Evolutionary conservation across 2,797 vertebrate genomes (phyloP).

Genomic region (Anabacerthia variegaticeps): DNA sequence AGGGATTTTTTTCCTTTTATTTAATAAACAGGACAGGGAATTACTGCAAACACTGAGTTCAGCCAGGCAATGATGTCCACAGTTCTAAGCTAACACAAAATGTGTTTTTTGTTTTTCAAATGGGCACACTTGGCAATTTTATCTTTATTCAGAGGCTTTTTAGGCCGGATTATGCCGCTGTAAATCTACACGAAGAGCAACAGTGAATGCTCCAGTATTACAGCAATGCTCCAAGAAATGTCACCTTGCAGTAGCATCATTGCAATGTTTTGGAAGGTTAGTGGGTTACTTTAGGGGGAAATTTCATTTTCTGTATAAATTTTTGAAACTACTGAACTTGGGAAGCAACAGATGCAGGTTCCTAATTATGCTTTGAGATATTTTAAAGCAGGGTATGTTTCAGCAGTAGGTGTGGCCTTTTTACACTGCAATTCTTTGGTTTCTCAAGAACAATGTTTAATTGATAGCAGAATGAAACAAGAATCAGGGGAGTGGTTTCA

Average conservation of each 20-base stretch:
- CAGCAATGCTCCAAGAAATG: background rate
- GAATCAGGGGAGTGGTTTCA: background rate
- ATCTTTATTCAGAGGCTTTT: background rate
- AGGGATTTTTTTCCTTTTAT: background rate
- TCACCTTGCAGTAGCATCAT: background rate
- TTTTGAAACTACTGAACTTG: background rate
- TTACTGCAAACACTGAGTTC: background rate
- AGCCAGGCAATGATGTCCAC: background rate
- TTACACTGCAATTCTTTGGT: background rate
- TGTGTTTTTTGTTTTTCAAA: background rate
- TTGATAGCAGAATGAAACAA: background rate
- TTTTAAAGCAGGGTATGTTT: background rate
- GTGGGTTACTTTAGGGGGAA: background rate
- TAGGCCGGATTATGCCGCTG: background rate
- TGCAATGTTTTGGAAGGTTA: background rate
- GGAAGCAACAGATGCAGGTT: background rate
- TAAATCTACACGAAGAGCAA: background rate
- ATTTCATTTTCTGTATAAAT: background rate
- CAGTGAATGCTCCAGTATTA: background rate
- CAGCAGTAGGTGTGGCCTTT: background rate
- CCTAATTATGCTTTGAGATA: background rate
- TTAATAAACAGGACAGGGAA: background rate
- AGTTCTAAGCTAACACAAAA: background rate
- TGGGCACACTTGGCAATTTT: background rate
- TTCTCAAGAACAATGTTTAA: background rate